These are phyloP conservation scores for Heliothis virescens DNA, from an alignment of 1,140 invertebrate genomes.

Conservation along the genomic window DNA sequence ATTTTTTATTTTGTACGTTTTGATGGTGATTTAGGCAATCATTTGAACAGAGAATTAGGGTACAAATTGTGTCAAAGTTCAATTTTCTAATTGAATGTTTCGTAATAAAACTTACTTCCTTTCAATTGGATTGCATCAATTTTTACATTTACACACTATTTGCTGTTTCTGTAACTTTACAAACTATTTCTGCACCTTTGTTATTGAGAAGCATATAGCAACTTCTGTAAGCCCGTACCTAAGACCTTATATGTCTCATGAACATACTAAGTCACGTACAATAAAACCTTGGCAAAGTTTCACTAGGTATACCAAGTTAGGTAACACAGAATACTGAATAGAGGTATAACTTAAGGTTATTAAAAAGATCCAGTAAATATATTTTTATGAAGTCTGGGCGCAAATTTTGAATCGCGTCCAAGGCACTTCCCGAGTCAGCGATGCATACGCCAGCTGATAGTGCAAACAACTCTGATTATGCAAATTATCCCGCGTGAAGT, in stretches of 20 bases:
- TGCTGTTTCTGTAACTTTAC: no score
- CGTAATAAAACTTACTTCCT: no score
- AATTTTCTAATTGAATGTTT: background rate
- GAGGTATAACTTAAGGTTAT: background rate
- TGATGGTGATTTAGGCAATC: background rate
- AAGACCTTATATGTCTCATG: no score
- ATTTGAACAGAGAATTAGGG: background rate
- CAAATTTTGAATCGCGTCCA: constrained; percentile 27
- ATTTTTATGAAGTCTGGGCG: constrained; percentile 22
- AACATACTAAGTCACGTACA: no score
- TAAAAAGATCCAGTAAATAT: background rate
- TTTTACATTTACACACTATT: no score
- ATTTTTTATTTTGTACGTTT: constrained; percentile 28
- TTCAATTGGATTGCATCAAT: no score
- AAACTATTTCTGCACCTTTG: no score
- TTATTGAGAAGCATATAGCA: no score
- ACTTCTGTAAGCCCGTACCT: no score
- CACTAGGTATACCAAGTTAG: background rate
- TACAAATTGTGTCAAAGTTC: background rate
- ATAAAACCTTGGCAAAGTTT: background rate
- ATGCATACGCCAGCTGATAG: constrained; percentile 29
- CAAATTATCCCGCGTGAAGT: constrained; percentile 29
- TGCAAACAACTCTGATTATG: constrained; percentile 36
- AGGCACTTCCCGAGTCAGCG: constrained; percentile 33
- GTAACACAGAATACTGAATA: no score